Base-by-base conservation (phyloP, 2,113 vertebrate genomes). In the Caracal caracal region DNA sequence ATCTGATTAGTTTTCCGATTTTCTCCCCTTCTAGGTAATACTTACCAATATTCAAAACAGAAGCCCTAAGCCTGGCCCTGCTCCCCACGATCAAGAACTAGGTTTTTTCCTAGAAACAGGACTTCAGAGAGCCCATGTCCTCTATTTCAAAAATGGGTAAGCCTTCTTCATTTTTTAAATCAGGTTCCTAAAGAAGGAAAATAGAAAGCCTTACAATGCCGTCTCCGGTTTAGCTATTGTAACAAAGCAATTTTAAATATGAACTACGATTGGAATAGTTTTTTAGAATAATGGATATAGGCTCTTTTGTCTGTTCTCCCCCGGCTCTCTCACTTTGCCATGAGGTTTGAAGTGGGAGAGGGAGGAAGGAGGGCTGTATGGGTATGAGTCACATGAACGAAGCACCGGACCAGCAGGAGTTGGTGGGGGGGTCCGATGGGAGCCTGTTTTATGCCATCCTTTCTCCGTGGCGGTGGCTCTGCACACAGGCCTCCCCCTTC, bases 61-160 rank as follows among this genome's bases (percentile, higher is more conserved):
- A 98, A 99, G 99, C 97, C 99, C 99, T 70, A 99, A 99, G 98
- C 99, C 99, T 4, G 99, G 99, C 63, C 99, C 99, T 5, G 98
- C 99, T 85, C 98, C 99, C 80, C 99, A 99, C 91, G 99, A 99
- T 93, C 99, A 99, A 98, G 99, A 99, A 96, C 99, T 99, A 98
- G 99, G 99, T 73, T 99, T 99, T 99, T 99, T 99, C 98, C 98
- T 99, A 98, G 99, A 99, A 99, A 99, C 99, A 5, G 99, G 99
- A 97, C 99, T 99, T 92, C 99, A 99, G 98, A 99, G 99, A 98
- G 99, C 99, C 37, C 99, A 99, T 94, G 99, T 99, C 97, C 99
- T 99, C 80, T 99, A 99, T 98, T 99, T 99, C 98, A 99, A 99
- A 99, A 99, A 99, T 26, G 99, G 99, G 99, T 99, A 97, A 98